A percentile compares a stretch with the other conserved stretches of the same genome.
Conservation (phyloP, 2,888 invertebrate genomes). For the Molorchus minor region DNA sequence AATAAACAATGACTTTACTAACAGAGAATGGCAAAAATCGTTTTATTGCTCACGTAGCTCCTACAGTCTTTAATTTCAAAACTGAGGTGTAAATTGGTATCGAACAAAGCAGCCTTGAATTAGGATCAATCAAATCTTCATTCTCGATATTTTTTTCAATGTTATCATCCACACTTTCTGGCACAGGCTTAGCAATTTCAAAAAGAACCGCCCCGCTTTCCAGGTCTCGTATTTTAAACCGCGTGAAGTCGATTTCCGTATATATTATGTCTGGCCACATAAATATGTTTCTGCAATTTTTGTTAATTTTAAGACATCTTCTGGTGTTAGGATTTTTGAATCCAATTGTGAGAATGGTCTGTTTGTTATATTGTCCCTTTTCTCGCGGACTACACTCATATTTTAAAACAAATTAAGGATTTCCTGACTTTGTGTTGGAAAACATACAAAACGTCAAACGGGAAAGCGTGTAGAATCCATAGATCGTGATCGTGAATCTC, state of each 20-base stretch:
- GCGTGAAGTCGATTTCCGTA: conserved; percentile 98
- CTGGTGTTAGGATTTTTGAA: conserved; percentile 72
- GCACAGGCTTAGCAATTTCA: conserved; percentile 94
- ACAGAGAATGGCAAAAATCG: too few relatives aligned
- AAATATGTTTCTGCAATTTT: conserved; percentile 92
- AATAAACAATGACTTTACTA: too few relatives aligned
- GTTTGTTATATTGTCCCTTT: conserved; percentile 50
- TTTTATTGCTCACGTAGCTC: conserved; percentile 94
- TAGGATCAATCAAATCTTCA: conserved; percentile 77
- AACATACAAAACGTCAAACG: too few relatives aligned
- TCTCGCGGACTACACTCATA: conserved; percentile 60
- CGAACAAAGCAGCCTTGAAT: conserved; percentile 97
- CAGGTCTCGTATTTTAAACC: conserved; percentile 92
- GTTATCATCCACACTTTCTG: conserved; percentile 59
- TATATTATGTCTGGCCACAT: conserved; percentile 94
- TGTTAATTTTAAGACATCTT: conserved; percentile 85
- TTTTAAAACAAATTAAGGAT: too few relatives aligned
- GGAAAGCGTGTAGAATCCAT: too few relatives aligned
- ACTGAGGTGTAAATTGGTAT: conserved; percentile 98
- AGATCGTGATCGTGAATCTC: too few relatives aligned
- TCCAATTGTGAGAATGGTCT: conserved; percentile 46
- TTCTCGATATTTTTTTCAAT: conserved; percentile 58
- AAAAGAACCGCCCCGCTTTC: conserved; percentile 87
- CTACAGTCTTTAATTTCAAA: conserved; percentile 93
- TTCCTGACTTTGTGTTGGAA: too few relatives aligned